Conservation (phyloP, 2,113 vertebrate genomes). For the Seriola dumerili region DNA sequence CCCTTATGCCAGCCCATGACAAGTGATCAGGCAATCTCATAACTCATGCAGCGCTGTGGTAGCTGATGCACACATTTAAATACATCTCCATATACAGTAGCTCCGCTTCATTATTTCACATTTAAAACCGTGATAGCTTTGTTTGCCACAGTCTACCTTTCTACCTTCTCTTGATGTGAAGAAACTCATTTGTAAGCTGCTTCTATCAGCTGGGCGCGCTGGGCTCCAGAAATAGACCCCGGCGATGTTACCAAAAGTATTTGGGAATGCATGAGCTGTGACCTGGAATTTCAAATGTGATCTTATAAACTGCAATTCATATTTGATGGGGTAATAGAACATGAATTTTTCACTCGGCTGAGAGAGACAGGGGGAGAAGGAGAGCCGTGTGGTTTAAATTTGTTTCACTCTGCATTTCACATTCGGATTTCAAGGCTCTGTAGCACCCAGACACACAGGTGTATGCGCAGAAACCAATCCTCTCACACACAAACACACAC, state of each 20-base stretch:
- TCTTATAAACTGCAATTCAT: conserved; percentile 77
- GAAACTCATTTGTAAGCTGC: conserved; percentile 25
- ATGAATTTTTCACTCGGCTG: conserved; percentile 69
- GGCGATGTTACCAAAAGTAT: conserved; percentile 20
- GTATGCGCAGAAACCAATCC: neutral
- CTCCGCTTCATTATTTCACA: conserved; percentile 50
- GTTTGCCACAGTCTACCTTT: conserved; percentile 16
- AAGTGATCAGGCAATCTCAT: conserved; percentile 69
- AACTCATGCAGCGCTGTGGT: conserved; percentile 49
- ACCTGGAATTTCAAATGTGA: conserved; percentile 72
- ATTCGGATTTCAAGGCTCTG: conserved; percentile 35
- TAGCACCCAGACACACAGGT: conserved; percentile 8
- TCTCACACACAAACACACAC: conserved; percentile 16
- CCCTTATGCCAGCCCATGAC: conserved; percentile 66
- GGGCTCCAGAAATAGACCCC: conserved; percentile 31
- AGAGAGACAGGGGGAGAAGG: neutral
- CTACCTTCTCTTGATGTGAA: neutral
- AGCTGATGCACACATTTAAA: conserved; percentile 58
- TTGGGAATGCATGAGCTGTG: conserved; percentile 62
- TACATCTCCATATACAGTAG: conserved; percentile 44
- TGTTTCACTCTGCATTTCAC: conserved; percentile 44
- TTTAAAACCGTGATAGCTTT: conserved; percentile 24
- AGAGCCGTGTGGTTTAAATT: conserved; percentile 33
- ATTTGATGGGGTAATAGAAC: conserved; percentile 78
- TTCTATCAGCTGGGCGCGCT: neutral